These are phyloP conservation scores for Mobula birostris DNA, from an alignment of 2,113 vertebrate species.

Conservation along the genomic window DNA sequence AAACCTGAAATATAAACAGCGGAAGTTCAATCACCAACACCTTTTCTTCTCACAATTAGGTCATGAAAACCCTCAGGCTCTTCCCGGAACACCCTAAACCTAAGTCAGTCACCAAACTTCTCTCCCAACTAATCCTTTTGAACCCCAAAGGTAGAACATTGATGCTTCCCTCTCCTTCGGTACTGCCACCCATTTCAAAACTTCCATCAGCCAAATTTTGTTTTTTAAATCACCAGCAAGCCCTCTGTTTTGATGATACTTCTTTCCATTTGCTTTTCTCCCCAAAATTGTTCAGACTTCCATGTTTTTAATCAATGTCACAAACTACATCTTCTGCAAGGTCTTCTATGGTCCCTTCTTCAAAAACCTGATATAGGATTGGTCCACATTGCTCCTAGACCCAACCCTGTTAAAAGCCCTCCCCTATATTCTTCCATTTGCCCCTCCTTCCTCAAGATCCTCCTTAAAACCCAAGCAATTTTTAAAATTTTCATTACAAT, in stretches of 20 bases:
- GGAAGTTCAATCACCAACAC: not conserved
- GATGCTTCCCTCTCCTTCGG: not conserved
- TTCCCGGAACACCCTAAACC: not conserved
- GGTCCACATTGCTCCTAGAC: too few relatives aligned
- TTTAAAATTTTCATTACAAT: not conserved
- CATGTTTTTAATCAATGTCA: not conserved
- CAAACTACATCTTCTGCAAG: not conserved
- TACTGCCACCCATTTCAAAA: not conserved
- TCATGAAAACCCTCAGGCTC: not conserved
- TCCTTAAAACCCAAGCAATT: not conserved
- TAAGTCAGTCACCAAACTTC: not conserved
- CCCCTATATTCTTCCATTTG: not conserved
- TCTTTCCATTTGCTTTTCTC: not conserved
- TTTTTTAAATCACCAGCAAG: not conserved
- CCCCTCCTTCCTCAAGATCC: not conserved
- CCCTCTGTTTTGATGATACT: not conserved
- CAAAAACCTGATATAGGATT: not conserved
- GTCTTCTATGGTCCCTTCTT: not conserved
- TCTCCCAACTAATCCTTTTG: not conserved
- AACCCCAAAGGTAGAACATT: not conserved
- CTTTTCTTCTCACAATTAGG: not conserved
- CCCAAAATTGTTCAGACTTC: not conserved
- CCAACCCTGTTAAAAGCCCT: not conserved
- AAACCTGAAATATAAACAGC: slow-evolving; percentile 59
- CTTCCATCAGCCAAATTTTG: not conserved